Base-by-base conservation (phyloP, 2,113 vertebrate genomes). In the Parotia lawesii region DNA sequence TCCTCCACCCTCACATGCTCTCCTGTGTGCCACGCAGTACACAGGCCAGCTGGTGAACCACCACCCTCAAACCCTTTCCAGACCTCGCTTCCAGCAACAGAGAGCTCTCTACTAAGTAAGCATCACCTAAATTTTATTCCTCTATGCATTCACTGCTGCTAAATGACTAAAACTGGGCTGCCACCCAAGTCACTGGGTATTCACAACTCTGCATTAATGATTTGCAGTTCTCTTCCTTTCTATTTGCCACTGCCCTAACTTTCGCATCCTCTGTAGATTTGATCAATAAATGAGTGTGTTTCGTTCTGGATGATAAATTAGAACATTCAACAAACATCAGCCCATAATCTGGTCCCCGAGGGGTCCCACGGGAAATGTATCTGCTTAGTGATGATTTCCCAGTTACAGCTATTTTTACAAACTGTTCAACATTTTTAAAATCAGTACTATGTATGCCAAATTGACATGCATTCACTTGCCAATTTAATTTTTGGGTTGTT, bases 321-420 rank as follows among this genome's bases (percentile, higher is more conserved):
- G 57, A 95, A 62, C 25, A 50, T 23, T 71, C 64, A 91, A 93
- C 17, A 47, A 71, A 35, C 4, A 0, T 40, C 35, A 67, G 69
- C 19, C 27, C 64, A 85, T 87, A 93, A 73, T 51, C 42, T 80
- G 24, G 27, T 54, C 27, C 38, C 45, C 12, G 18, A 45, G 48
- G 21, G 33, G 85, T 82, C 50, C 28, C 72, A 47, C 5, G 47
- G 44, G 79, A 92, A 93, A 80, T 25, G 7, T n/a, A 71, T 66
- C 47, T 77, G 42, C 79, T 86, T 76, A 77, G 75, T 44, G 50
- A 83, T 47, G 60, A 83, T 22, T 86, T 90, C 51, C 62, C 75
- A 94, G 78, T 88, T 80, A 90, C 42, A 85, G 67, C 29, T 93
- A 95, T 93, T 95, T 93, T 90, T 90, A 44, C 27, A 80, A 90